Evolutionary conservation across 2,888 invertebrate genomes (phyloP).

Genomic region (Yponomeuta evonymella): DNA sequence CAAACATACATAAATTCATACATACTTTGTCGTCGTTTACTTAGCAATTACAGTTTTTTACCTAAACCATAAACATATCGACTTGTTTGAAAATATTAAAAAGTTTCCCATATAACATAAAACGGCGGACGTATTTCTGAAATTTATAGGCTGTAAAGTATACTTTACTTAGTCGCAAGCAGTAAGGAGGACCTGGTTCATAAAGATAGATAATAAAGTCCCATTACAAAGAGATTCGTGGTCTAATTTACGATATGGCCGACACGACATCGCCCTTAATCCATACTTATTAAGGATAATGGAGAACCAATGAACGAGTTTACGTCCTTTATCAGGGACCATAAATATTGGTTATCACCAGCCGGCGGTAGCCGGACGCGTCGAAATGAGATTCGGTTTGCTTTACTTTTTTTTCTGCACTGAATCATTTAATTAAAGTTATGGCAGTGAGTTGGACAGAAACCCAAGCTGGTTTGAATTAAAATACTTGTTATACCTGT

Average conservation of each 20-base stretch:
- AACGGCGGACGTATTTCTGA: not conserved
- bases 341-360: constrained; percentile 43
- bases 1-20: too few relatives aligned
- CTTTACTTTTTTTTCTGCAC: constrained; percentile 8
- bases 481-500: too few relatives aligned
- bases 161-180: constrained; percentile 46
- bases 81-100: not conserved
- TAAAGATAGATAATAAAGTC: constrained; percentile 53
- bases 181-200: constrained; percentile 46
- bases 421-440: constrained; percentile 3
- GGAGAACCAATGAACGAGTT: constrained; percentile 68
- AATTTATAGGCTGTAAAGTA: constrained; percentile 58
- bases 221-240: constrained; percentile 60
- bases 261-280: constrained; percentile 59
- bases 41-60: not conserved
- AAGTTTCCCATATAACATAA: not conserved
- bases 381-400: constrained; percentile 56
- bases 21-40: too few relatives aligned
- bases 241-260: constrained; percentile 60
- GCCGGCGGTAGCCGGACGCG: constrained; percentile 51
- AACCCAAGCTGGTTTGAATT: too few relatives aligned
- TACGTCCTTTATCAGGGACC: constrained; percentile 57
- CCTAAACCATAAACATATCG: not conserved
- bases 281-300: constrained; percentile 74
- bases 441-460: not conserved